Evolutionary conservation across 2,888 invertebrate species (phyloP).

Genomic region (Vandiemenella viatica): DNA sequence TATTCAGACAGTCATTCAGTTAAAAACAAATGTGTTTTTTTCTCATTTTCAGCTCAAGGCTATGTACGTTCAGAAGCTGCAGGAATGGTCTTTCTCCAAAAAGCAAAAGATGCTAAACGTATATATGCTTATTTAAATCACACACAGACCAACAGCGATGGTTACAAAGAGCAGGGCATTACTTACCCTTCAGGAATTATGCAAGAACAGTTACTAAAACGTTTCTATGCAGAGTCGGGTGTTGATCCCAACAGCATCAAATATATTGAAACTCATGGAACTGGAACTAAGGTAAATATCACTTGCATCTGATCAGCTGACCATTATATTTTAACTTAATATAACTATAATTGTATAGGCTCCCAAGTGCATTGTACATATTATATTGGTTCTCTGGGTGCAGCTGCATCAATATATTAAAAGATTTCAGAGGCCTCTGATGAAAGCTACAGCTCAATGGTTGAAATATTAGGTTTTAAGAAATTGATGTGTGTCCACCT

Average conservation of each 20-base stretch:
- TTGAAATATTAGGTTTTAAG: too few relatives aligned
- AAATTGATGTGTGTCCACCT: too few relatives aligned
- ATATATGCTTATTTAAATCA: constrained; percentile 38
- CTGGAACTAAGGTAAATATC: constrained; percentile 34
- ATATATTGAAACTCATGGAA: constrained; percentile 54
- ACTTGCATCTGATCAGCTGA: neutral
- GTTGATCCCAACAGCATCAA: constrained; percentile 39
- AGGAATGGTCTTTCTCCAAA: constrained; percentile 55
- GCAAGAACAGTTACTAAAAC: constrained; percentile 29
- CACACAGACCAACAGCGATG: constrained; percentile 43
- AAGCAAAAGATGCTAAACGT: constrained; percentile 33
- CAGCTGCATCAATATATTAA: too few relatives aligned
- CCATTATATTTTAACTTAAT: too few relatives aligned
- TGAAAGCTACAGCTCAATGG: too few relatives aligned
- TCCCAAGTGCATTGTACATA: too few relatives aligned
- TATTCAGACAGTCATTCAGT: too few relatives aligned
- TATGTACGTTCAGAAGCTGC: constrained; percentile 74
- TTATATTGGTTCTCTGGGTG: too few relatives aligned
- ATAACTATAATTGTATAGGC: too few relatives aligned
- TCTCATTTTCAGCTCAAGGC: constrained; percentile 48
- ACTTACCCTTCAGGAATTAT: constrained; percentile 46
- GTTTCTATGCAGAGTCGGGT: constrained; percentile 42
- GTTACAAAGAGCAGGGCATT: constrained; percentile 48
- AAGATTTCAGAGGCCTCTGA: too few relatives aligned
- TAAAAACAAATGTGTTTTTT: too few relatives aligned